Conservation (phyloP, 37 sponge, comb jelly and placozoan species). For the Petrosia ficiformis region DNA sequence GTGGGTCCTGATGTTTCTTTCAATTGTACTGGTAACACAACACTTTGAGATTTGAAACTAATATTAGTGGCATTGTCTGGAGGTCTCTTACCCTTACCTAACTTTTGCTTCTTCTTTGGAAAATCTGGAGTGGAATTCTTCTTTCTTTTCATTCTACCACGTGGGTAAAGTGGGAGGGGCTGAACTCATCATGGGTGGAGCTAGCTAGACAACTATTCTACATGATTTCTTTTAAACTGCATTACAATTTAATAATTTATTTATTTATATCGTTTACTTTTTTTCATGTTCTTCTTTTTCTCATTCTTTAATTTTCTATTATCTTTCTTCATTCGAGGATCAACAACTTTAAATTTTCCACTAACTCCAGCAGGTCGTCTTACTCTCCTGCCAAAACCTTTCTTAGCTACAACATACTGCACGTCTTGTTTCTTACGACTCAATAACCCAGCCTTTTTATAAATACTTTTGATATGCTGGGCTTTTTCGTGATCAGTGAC, state of each 20-base stretch:
- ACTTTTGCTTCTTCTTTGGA: constrained; percentile 51
- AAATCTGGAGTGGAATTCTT: constrained; percentile 25
- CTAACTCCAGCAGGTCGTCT: constrained; percentile 84
- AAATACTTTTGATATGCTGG: constrained; percentile 71
- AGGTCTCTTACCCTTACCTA: constrained; percentile 51
- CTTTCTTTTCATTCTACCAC: constrained; percentile 1
- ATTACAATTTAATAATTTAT: neutral
- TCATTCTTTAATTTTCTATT: constrained; percentile 16
- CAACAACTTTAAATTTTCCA: constrained; percentile 91
- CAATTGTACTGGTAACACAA: constrained; percentile 51
- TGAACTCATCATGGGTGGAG: no score
- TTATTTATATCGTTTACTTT: neutral
- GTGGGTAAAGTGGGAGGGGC: neutral
- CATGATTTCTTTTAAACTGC: no score
- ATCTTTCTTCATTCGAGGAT: constrained; percentile 97
- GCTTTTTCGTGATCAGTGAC: constrained; percentile 74
- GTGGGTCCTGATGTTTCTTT: constrained; percentile 11
- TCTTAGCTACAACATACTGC: constrained; percentile 94
- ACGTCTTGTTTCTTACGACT: constrained; percentile 67
- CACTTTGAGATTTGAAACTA: constrained; percentile 39
- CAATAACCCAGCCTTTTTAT: constrained; percentile 71
- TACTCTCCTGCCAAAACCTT: constrained; percentile 60
- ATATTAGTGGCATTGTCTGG: constrained; percentile 53
- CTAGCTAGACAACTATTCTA: no score
- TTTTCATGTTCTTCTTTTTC: neutral